Evolutionary conservation across 1,140 invertebrate genomes (phyloP), one percentile per base, ranked within the genome.

Genomic region (Apis florea): DNA sequence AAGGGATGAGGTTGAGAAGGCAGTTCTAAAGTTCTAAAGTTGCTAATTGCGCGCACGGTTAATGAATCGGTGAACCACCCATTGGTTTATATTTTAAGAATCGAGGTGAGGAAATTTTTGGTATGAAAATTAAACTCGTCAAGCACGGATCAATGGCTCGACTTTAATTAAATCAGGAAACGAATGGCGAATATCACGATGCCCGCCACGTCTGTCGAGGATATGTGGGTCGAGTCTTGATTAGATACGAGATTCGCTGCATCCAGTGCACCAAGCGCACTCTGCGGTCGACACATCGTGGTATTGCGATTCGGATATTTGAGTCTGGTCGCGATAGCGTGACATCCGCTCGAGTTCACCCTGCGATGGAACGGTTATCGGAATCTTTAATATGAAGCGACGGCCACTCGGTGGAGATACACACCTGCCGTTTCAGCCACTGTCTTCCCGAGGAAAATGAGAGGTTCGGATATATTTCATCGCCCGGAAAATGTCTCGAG

Each of bases 221-320:
- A 69, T 83, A 88, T 85, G 69, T 79, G 64, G 76, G 70, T 83
- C 79, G 86, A 78, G 85, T 47, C 49, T 64, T 79, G 85, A 85
- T 85, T 87, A 88, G 79, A 87, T 85, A 73, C 85, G 47, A 54
- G 83, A 79, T 79, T 76, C 76, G 86, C 59, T 54, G 76, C 72
- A 79, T 85, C 70, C 78, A 83, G 66, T 40, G n/a, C n/a, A 24
- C 5, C 13, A 24, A 53, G 70, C 21, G 53, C 49, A 26, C 72
- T 47, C 17, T 63, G 59, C 58, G 58, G 72, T 31, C 59, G 72
- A 51, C 40, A 73, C 64, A 64, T 72, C 74, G 79, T 58, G 54
- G 19, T 31, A 26, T 56, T 59, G 76, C 72, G 76, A 49, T 73
- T 75, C 79, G 75, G 82, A 83, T 87, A 63, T 87, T 80, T 53